Base-by-base conservation (phyloP, 2,113 vertebrate genomes). In the Aspidoscelis tigris region DNA sequence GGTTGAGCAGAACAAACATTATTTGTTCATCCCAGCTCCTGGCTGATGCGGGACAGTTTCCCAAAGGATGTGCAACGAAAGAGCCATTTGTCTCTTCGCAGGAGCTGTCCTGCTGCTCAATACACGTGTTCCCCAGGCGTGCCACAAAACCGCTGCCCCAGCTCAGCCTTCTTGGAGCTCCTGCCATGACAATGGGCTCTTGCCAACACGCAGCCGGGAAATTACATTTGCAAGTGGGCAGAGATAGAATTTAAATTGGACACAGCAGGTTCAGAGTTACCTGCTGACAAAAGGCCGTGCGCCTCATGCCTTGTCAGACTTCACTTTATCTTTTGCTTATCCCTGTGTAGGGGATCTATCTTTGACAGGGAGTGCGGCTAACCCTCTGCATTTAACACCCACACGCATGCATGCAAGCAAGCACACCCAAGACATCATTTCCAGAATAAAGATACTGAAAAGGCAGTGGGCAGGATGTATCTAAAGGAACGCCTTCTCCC, bases 201-300 rank as follows among this genome's bases (percentile, higher is more conserved):
- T 11, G 26, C 76, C 76, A 33, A 43, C 5, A 7, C 18, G 58
- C 69, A 65, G n/a, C 50, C 77, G 74, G 83, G 43, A 73, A 84
- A 84, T 74, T 79, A 65, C 71, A 72, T 85, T 80, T 80, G 58
- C 61, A 85, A 79, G 26, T 66, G 77, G 74, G 58, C 70, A 26
- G 55, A 33, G 43, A 53, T 33, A 55, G 44, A 21, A 70, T 55
- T 83, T 33, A 76, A 82, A 77, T 86, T 81, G 53, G 66, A 82
- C 76, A 12, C 14, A 66, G 84, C 79, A 71, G 72, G 24, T 64
- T 41, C 5, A 5, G 20, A 53, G 58, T 47, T 55, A 39, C 71
- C 84, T 81, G 84, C 84, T 76, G 79, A 71, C 41, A 70, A 70
- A 82, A 61, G 43, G 24, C 78, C 22, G 43, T 44, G 8, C 10